Evolutionary conservation across 2,113 vertebrate genomes (phyloP).

Genomic region (Anoplopoma fimbria): DNA sequence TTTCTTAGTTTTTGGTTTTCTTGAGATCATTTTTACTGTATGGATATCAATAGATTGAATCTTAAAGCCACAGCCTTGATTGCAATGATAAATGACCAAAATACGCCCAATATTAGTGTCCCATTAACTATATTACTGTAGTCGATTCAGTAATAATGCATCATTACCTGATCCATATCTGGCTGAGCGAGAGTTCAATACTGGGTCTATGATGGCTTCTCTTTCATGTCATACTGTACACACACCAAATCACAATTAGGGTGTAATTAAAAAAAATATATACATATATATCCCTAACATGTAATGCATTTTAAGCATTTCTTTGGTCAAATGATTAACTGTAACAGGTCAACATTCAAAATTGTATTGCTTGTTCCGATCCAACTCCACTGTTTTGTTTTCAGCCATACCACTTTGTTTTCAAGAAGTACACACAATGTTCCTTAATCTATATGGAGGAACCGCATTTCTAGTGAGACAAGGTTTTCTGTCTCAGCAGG

Average conservation of each 20-base stretch:
- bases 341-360: background rate
- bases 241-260: too few relatives aligned
- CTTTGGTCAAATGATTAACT: background rate
- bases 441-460: background rate
- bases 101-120: background rate
- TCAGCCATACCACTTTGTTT: background rate
- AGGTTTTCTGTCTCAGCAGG: slow-evolving; percentile 40
- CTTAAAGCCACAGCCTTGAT: background rate
- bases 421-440: background rate
- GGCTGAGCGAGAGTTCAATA: background rate
- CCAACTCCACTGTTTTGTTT: background rate
- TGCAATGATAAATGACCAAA: slow-evolving; percentile 11
- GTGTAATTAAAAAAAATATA: too few relatives aligned
- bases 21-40: slow-evolving; percentile 4
- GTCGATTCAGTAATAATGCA: slow-evolving; percentile 8
- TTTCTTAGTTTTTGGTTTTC: background rate
- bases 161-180: slow-evolving; percentile 13
- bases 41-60: background rate
- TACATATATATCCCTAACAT: too few relatives aligned
- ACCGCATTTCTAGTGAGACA: slow-evolving; percentile 25
- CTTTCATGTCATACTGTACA: background rate
- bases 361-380: background rate
- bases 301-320: background rate
- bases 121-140: slow-evolving; percentile 20
- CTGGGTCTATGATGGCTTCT: background rate